Evolutionary conservation across 2,113 vertebrate genomes (phyloP).

Genomic region (Megalops atlanticus): DNA sequence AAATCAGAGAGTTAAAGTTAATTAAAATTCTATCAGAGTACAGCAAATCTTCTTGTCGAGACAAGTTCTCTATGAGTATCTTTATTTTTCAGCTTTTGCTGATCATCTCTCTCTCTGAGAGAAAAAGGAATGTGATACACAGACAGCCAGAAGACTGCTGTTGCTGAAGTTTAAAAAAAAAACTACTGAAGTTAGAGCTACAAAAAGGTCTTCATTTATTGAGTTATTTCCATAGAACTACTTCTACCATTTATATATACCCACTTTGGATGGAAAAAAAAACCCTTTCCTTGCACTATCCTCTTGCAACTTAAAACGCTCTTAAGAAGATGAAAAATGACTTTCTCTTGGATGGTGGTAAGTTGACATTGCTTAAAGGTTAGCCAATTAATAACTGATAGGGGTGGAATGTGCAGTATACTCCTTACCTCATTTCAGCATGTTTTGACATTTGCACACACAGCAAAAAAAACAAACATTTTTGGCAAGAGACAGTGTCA

Average conservation of each 20-base stretch:
- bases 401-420: slow-evolving; percentile 73
- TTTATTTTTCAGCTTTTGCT: background rate
- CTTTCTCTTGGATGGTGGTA: slow-evolving; percentile 67
- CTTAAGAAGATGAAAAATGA: slow-evolving; percentile 55
- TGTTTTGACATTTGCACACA: slow-evolving; percentile 49
- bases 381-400: slow-evolving; percentile 77
- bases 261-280: background rate
- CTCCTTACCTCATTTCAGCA: slow-evolving; percentile 50
- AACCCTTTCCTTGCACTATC: background rate
- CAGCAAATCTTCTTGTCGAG: slow-evolving; percentile 5
- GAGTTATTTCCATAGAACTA: background rate
- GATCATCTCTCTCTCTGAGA: background rate
- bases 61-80: background rate
- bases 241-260: background rate
- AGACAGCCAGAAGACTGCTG: background rate
- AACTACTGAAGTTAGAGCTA: background rate
- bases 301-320: slow-evolving; percentile 54
- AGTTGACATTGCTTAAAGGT: slow-evolving; percentile 76
- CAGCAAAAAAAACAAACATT: background rate
- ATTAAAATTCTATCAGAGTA: slow-evolving; percentile 19
- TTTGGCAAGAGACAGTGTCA: slow-evolving; percentile 32
- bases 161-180: background rate
- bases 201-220: background rate
- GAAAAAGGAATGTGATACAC: background rate
- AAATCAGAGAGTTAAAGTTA: slow-evolving; percentile 37